These are phyloP conservation scores for Aplocera efformata DNA, from an alignment of 2,888 invertebrate genomes.

Conservation along the genomic window DNA sequence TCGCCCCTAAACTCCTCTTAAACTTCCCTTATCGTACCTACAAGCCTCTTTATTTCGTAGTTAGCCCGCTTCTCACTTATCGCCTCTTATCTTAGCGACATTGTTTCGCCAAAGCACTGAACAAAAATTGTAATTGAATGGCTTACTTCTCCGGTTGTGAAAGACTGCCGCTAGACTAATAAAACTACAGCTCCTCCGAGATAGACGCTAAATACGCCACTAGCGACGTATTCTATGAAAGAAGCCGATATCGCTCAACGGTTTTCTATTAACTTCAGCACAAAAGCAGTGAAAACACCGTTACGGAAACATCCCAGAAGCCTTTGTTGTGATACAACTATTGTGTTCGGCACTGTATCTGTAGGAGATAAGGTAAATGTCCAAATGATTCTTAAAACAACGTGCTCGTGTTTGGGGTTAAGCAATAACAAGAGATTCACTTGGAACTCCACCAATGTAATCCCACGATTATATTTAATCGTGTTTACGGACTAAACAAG, in stretches of 20 bases:
- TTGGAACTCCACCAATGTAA: constrained; percentile 10
- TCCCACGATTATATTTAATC: constrained; percentile 5
- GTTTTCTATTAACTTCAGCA: constrained; percentile 59
- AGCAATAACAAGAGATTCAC: constrained; percentile 18
- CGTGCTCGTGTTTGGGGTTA: constrained; percentile 20
- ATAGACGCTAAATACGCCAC: constrained; percentile 38
- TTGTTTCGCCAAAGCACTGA: constrained; percentile 19
- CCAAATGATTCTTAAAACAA: constrained; percentile 25
- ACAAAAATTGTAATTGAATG: constrained; percentile 26
- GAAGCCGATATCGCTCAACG: constrained; percentile 53
- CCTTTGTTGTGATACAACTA: constrained; percentile 60
- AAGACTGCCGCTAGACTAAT: constrained; percentile 21
- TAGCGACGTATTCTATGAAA: constrained; percentile 43
- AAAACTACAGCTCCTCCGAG: constrained; percentile 25
- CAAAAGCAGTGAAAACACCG: constrained; percentile 62
- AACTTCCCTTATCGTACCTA: constrained; percentile 77
- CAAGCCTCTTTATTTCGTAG: constrained; percentile 78
- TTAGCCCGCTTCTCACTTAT: constrained; percentile 67
- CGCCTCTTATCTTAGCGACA: constrained; percentile 57
- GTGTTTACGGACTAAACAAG: constrained; percentile 8
- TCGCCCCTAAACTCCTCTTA: constrained; percentile 71
- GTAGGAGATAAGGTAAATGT: constrained; percentile 30
- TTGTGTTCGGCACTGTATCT: constrained; percentile 56
- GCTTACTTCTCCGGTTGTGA: constrained; percentile 17
- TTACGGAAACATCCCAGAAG: constrained; percentile 65